Conservation (phyloP, 2,888 invertebrate genomes). For the Protonemura montana region DNA sequence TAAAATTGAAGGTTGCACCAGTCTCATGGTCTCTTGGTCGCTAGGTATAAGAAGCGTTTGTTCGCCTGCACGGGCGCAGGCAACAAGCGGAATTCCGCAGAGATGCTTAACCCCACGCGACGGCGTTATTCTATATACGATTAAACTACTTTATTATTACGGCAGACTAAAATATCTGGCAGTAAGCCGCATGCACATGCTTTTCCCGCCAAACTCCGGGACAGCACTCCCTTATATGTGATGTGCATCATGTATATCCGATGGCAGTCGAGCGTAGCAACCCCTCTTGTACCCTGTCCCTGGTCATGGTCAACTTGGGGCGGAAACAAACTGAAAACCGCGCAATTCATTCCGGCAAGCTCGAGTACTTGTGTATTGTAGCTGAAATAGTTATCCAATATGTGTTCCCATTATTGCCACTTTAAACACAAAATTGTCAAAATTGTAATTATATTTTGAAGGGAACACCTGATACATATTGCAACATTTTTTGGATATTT, state of each 20-base stretch:
- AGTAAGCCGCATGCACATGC: neutral
- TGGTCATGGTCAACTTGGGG: neutral
- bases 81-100: slow-evolving; percentile 23
- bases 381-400: no score
- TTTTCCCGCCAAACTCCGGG: slow-evolving; percentile 23
- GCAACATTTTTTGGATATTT: no score
- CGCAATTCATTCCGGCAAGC: neutral
- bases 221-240: slow-evolving; percentile 18
- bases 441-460: no score
- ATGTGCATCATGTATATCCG: neutral
- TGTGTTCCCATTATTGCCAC: no score
- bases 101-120: slow-evolving; percentile 41
- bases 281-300: neutral
- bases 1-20: slow-evolving; percentile 4
- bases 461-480: no score
- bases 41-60: neutral
- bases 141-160: neutral
- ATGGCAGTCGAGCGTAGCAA: slow-evolving; percentile 1
- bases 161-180: neutral
- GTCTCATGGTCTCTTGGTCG: slow-evolving; percentile 9
- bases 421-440: no score
- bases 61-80: slow-evolving; percentile 13
- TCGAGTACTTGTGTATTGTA: neutral
- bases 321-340: neutral
- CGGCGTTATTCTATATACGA: slow-evolving; percentile 9